phyloP scores from a whole-genome alignment of 2,888 invertebrate species.

The Trachelus troglodyta region DNA sequence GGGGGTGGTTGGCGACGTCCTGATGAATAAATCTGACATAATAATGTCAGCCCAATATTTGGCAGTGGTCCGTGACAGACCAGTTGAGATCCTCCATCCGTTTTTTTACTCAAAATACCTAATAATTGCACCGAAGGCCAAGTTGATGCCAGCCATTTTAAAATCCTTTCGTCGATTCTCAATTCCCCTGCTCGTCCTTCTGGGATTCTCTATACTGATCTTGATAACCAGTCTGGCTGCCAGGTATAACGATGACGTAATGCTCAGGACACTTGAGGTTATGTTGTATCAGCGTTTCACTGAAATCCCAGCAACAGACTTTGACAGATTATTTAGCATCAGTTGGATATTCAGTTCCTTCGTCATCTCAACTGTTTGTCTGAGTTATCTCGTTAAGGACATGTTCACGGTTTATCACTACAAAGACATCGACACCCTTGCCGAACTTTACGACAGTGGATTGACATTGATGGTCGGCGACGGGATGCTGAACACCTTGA shows the following conservation, averaged over 20 bases:
- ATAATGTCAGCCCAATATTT: slow-evolving; percentile 26
- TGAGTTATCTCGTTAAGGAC: slow-evolving; percentile 27
- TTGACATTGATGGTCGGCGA: slow-evolving; percentile 26
- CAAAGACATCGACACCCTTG: slow-evolving; percentile 25
- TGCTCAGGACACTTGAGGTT: slow-evolving; percentile 16
- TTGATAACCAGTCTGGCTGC: not conserved
- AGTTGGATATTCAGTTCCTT: slow-evolving; percentile 30
- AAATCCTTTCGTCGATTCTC: slow-evolving; percentile 13
- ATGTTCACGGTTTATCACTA: slow-evolving; percentile 18
- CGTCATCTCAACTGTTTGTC: slow-evolving; percentile 14
- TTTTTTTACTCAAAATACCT: slow-evolving; percentile 24
- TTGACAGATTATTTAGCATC: slow-evolving; percentile 26
- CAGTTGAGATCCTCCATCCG: slow-evolving; percentile 23
- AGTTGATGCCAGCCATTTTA: slow-evolving; percentile 21
- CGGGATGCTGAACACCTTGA: slow-evolving; percentile 22
- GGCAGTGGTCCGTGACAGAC: slow-evolving; percentile 8
- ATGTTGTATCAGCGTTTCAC: slow-evolving; percentile 24
- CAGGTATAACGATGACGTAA: slow-evolving; percentile 6
- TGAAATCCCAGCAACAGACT: slow-evolving; percentile 13
- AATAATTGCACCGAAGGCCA: slow-evolving; percentile 22
- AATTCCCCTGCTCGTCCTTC: not conserved
- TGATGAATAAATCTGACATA: slow-evolving; percentile 23
- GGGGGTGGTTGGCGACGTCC: slow-evolving; percentile 29
- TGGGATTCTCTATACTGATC: not conserved
- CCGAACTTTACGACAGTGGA: slow-evolving; percentile 24